Percentiles rank a stretch among this genome's conserved stretches.
Evolutionary conservation across 2,888 invertebrate species (phyloP).

Genomic region (Drosophila rellima): DNA sequence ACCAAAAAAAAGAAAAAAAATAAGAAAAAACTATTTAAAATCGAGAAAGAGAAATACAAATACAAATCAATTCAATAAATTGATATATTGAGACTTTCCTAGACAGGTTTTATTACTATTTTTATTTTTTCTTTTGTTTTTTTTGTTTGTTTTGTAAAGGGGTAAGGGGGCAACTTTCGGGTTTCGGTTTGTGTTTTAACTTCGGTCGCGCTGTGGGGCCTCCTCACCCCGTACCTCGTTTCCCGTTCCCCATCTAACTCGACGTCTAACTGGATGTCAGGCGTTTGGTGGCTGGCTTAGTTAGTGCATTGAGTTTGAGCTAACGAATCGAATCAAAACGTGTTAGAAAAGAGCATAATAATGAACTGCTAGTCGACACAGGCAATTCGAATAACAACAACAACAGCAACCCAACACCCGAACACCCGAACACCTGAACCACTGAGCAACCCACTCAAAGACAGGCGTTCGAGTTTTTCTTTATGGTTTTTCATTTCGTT

Average conservation of each 20-base stretch:
- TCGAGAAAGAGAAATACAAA: conserved; percentile 54
- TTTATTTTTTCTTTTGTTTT: conserved; percentile 15
- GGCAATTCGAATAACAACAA: conserved; percentile 20
- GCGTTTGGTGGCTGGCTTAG: conserved; percentile 46
- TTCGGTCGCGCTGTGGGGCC: conserved; percentile 54
- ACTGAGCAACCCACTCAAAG: conserved; percentile 32
- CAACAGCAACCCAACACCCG: conserved; percentile 13
- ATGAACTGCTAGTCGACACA: conserved; percentile 54
- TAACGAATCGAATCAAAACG: conserved; percentile 68
- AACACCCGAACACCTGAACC: conserved; percentile 22
- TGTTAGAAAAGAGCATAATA: conserved; percentile 74
- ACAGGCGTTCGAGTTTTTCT: conserved; percentile 51
- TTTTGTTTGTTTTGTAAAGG: background rate
- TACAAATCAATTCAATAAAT: conserved; percentile 76
- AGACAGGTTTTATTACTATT: conserved; percentile 54
- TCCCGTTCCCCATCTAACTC: background rate
- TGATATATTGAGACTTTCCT: conserved; percentile 47
- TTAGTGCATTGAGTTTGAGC: conserved; percentile 59
- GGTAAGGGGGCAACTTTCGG: conserved; percentile 16
- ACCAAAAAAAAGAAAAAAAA: background rate
- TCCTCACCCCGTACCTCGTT: background rate
- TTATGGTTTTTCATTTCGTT: conserved; percentile 62
- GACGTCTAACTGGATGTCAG: conserved; percentile 16
- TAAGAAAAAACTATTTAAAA: conserved; percentile 37
- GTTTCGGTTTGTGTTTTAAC: conserved; percentile 25